Percentiles rank a stretch among this genome's conserved stretches.
Evolutionary conservation across 1,140 invertebrate genomes (phyloP).

Genomic region (Sinella curviseta): DNA sequence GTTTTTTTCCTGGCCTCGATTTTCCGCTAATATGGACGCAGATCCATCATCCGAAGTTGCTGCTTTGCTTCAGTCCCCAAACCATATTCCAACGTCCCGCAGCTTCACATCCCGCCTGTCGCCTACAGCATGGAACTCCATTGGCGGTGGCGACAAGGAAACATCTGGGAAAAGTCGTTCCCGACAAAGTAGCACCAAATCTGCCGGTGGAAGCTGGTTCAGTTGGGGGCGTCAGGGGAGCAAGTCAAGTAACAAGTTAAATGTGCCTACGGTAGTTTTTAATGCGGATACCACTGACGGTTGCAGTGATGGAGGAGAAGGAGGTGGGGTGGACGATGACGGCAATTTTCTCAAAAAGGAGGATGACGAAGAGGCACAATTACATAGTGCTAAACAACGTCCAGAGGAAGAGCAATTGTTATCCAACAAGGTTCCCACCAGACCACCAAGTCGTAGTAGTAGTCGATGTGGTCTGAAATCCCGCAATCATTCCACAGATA

Average conservation of each 20-base stretch:
- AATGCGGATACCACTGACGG: not conserved
- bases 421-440: not conserved
- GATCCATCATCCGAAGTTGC: constrained; percentile 17
- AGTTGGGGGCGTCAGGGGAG: not conserved
- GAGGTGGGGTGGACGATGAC: not conserved
- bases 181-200: not conserved
- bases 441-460: not conserved
- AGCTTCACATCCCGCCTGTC: not conserved
- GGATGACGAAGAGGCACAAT: not conserved
- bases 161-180: not conserved
- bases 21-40: not conserved
- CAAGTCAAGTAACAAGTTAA: constrained; percentile 3
- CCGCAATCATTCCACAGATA: not conserved
- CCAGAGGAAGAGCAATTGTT: not conserved
- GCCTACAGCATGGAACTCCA: not conserved
- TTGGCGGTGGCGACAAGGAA: not conserved
- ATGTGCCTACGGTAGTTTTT: not conserved
- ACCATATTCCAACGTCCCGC: not conserved
- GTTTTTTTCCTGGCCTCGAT: not conserved
- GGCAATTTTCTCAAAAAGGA: not conserved
- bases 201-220: not conserved
- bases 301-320: not conserved
- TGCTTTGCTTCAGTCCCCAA: constrained; percentile 4
- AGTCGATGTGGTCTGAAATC: not conserved
- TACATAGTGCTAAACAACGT: not conserved